Base-by-base conservation (phyloP, 2,888 invertebrate species). In the Mythimna impura region DNA sequence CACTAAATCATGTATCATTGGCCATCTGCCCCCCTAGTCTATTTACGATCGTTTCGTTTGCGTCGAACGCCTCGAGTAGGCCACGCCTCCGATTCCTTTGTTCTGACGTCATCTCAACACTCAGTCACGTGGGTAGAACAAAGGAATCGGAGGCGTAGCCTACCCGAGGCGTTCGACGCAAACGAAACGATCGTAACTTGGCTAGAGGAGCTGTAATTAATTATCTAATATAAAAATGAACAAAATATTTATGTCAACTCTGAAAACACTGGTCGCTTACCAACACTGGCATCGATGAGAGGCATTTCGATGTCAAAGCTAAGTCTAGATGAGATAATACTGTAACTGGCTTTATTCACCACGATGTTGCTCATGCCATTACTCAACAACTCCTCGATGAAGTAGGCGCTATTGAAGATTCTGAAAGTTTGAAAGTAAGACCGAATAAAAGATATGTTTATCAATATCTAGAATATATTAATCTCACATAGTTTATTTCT, bases 341-440 rank as follows among this genome's bases (percentile, higher is more conserved):
- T 80, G 80, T 81, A 93, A 81, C 79, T 87, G 60, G 94, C 75
- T 0, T 65, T 78, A 70, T 92, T 86, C 66, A 94, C 81, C 17
- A 89, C 88, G 40, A 95, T 94, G 72, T 94, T 82, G 67, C 94
- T 94, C 43, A 92, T 75, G 1, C 95, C 94, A 0, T 54, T 73
- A 34, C 90, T 86, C 0, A 73, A 20, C 0, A 94, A 3, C 20
- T 89, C 76, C 0, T 89, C 83, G 0, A 90, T 12, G 3, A 74
- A 47, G 0, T 71, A 88, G 0, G 67, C 73, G 2, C 81, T 68
- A 30, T 82, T 87, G 34, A 92, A 85, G 7, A 94, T 55, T 14
- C 95, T 94, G 67, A 14, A 71, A 60, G 30, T 22, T 47, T 6
- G 6, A 17, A n/a, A 1, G n/a, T 8, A n/a, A 25, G 1, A 34